Percentiles rank a stretch among this genome's conserved stretches.
Conservation (phyloP, 2,888 invertebrate species). For the Torymus auratus region DNA sequence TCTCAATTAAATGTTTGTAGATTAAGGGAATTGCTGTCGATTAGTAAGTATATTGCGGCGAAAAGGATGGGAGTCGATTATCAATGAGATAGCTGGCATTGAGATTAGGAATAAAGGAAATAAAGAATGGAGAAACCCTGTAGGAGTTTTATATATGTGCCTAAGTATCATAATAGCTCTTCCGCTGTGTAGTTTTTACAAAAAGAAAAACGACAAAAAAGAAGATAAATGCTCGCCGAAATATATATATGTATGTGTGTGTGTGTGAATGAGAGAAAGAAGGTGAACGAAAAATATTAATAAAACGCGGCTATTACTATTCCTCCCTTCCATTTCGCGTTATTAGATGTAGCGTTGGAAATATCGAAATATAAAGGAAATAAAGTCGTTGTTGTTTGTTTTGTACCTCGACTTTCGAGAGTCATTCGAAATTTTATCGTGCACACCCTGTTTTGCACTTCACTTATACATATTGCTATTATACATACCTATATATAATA, state of each 20-base stretch:
- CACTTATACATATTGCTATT: conserved; percentile 47
- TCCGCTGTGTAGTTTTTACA: conserved; percentile 44
- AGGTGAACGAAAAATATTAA: conserved; percentile 1
- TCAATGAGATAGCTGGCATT: neutral
- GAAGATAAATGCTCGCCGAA: conserved; percentile 47
- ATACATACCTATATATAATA: conserved; percentile 41
- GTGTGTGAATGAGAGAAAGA: neutral
- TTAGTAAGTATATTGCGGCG: conserved; percentile 2
- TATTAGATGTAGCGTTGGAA: conserved; percentile 46
- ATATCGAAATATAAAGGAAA: conserved; percentile 60
- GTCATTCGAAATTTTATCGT: conserved; percentile 72
- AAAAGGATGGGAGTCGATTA: conserved; percentile 40
- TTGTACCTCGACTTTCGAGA: conserved; percentile 63
- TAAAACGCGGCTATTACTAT: conserved; percentile 54
- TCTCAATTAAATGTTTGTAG: conserved; percentile 27
- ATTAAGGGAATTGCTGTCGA: conserved; percentile 19
- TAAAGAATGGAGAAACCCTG: conserved; percentile 14
- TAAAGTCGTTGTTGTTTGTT: conserved; percentile 71
- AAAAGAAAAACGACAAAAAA: conserved; percentile 22
- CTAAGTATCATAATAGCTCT: conserved; percentile 53
- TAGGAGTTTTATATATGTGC: conserved; percentile 55
- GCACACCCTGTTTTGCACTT: conserved; percentile 58
- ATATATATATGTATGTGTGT: neutral
- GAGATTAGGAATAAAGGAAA: neutral
- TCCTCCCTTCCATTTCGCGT: conserved; percentile 45